Evolutionary conservation across 2,113 vertebrate genomes (phyloP).

Genomic region (Phrynosoma platyrhinos): DNA sequence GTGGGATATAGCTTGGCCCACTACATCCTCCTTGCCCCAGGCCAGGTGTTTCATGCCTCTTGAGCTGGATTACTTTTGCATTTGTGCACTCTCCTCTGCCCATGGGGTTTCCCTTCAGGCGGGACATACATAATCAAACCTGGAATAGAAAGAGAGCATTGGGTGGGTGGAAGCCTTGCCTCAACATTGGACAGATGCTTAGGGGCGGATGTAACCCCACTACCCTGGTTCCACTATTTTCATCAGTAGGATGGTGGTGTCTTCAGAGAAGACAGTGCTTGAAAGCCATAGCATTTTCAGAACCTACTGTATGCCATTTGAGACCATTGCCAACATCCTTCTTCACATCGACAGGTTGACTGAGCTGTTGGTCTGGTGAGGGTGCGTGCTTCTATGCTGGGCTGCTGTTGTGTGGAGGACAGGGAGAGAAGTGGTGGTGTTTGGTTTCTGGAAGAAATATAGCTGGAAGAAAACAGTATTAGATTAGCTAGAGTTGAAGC

Average conservation of each 20-base stretch:
- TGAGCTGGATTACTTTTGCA: background rate
- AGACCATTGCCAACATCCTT: background rate
- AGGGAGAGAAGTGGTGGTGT: accelerated
- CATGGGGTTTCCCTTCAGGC: background rate
- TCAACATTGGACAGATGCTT: background rate
- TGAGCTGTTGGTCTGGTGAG: background rate
- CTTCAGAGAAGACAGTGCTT: background rate
- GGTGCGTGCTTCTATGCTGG: too few species aligned
- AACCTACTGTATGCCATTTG: background rate
- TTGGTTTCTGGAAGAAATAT: conserved; percentile 30
- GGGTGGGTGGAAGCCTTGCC: background rate
- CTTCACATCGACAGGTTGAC: background rate
- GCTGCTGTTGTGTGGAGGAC: background rate
- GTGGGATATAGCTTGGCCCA: background rate
- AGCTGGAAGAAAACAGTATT: conserved; percentile 14
- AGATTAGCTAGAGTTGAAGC: background rate
- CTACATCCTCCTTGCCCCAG: background rate
- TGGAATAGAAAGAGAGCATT: background rate
- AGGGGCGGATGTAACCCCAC: background rate
- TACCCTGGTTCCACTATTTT: background rate
- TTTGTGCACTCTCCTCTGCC: background rate
- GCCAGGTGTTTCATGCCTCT: background rate
- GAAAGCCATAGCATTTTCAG: background rate
- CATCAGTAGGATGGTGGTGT: background rate
- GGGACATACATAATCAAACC: background rate